These are phyloP conservation scores for Sebastes dallii DNA, from an alignment of 2,797 vertebrate genomes.

Conservation along the genomic window DNA sequence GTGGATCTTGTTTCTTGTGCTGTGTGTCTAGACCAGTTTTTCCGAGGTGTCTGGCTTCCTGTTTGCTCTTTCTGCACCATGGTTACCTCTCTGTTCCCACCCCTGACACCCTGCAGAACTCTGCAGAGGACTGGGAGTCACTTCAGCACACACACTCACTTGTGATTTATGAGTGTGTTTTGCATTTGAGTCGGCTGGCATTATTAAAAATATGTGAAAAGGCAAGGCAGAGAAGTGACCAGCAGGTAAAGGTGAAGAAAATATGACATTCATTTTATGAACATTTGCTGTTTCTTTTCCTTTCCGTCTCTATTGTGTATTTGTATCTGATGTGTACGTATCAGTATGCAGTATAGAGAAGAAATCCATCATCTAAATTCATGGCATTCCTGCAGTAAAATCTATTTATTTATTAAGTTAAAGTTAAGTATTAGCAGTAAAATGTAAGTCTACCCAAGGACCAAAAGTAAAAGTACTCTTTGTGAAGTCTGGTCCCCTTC, in stretches of 20 bases:
- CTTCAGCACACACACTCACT: conserved; percentile 2
- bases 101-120: not conserved
- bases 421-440: not conserved
- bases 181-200: not conserved
- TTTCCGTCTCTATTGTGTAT: not conserved
- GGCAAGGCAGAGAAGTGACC: not conserved
- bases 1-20: not conserved
- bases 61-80: conserved; percentile 23
- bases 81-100: conserved; percentile 5
- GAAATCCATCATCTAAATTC: not conserved
- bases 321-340: not conserved
- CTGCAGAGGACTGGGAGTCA: not conserved
- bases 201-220: not conserved
- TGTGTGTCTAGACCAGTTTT: not conserved
- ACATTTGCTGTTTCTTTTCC: not conserved
- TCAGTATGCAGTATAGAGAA: not conserved
- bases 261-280: not conserved
- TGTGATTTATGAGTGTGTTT: not conserved
- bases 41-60: not conserved
- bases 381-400: not conserved
- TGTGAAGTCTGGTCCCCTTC: not conserved
- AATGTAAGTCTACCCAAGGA: not conserved
- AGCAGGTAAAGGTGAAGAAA: not conserved
- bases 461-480: not conserved
- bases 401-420: not conserved